These are phyloP conservation scores for zebrafish (Danio rerio) DNA, from an alignment of 2,113 vertebrate species.

Conservation along the genomic window DNA sequence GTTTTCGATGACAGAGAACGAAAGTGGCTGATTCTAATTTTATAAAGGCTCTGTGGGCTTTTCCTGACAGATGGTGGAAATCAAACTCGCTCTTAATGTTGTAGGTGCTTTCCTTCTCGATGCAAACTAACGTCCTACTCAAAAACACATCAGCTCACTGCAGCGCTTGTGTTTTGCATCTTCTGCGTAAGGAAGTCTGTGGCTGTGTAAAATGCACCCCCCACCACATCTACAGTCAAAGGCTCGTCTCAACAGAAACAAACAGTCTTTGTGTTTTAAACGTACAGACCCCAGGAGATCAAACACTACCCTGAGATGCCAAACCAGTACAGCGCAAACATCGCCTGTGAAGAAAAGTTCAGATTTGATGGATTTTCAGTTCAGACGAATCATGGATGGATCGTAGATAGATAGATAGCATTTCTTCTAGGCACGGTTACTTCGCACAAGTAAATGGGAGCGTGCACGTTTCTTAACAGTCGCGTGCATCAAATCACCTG, in stretches of 20 bases:
- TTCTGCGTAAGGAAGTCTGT: background rate
- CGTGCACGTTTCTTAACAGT: too few relatives aligned
- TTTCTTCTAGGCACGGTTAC: too few relatives aligned
- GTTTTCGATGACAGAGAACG: slow-evolving; percentile 52
- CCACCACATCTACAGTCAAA: background rate
- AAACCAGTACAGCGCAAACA: background rate
- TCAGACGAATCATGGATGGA: too few relatives aligned
- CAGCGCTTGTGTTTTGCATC: background rate
- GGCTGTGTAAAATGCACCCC: background rate
- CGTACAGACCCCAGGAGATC: slow-evolving; percentile 3
- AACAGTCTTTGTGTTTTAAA: slow-evolving; percentile 47
- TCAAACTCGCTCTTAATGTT: slow-evolving; percentile 14
- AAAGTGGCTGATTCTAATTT: slow-evolving; percentile 17
- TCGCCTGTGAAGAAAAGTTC: background rate
- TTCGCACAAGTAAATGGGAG: too few relatives aligned
- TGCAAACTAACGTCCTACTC: background rate
- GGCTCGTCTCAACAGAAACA: slow-evolving; percentile 16
- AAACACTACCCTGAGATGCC: background rate
- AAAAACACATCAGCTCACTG: background rate
- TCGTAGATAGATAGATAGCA: too few relatives aligned
- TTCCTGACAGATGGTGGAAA: slow-evolving; percentile 4
- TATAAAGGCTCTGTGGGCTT: background rate
- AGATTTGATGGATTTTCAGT: background rate
- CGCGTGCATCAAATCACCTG: too few relatives aligned
- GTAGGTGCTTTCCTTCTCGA: slow-evolving; percentile 21